Base-by-base conservation (phyloP, 2,888 invertebrate genomes). In the Ormyrus thymus region DNA sequence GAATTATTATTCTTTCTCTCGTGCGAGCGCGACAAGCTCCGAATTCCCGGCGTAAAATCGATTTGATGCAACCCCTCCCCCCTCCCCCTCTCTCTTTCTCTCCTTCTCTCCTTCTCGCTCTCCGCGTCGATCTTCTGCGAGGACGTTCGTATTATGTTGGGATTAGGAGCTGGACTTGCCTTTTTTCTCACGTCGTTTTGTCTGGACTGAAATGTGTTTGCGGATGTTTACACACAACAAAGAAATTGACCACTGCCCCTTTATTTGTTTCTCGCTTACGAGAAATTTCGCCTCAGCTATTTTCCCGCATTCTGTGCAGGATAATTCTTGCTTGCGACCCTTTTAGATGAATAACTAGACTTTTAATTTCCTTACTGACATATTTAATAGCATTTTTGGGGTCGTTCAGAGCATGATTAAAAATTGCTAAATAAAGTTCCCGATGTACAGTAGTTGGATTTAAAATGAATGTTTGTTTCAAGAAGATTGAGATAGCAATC, bases 1-100 rank as follows among this genome's bases (percentile, higher is more conserved):
- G 82, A 86, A 86, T 86, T 85, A 86, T 87, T 84, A 84, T 84
- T 84, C 83, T 85, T 82, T 83, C 81, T 81, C 76, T 46, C 80
- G 74, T 53, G 79, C 66, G 72, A 76, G 77, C 71, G 70, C 79
- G 61, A 59, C 70, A 62, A 76, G 78, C 74, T 78, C 77, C 72
- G 68, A 66, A 72, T 74, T 72, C 69, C 66, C 74, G 62, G 82
- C 84, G 83, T 80, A 68, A 75, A 83, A 86, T 84, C 82, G 73
- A 83, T 84, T 83, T 81, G 79, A 78, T 76, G 78, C 82, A 82
- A 84, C 82, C 79, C 80, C 53, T 45, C 10, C 69, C 29, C 48
- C 65, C 11, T 61, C 51, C 51, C n/a, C 45, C n/a, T 45, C 48
- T 46, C 46, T 13, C 7, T 10, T 10, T 56, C 15, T 58, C 9